Evolutionary conservation across 2,888 invertebrate species (phyloP), one percentile per base, ranked within the genome.

Genomic region (Pyrrhia umbra): DNA sequence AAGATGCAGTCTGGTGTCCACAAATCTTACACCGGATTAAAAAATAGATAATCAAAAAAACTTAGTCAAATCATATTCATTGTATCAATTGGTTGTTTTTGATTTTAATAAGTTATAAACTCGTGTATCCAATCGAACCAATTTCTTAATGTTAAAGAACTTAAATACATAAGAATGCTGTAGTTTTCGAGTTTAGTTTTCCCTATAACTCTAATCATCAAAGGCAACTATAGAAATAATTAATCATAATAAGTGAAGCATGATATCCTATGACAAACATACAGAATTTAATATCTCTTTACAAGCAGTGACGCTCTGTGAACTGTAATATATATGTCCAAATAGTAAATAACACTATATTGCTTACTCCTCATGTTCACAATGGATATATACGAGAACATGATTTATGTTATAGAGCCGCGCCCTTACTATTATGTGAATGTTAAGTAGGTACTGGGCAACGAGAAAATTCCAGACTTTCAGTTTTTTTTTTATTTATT

Each of bases 371-470:
- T 40, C 15, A 56, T 18, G 37, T 3, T 23, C 30, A 16, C 47
- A 75, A 54, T 40, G 73, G 45, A 66, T n/a, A 45, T 20, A 45
- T 34, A 10, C 13, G 21, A 50, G 45, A 40, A 39, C 23, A 37
- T 51, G 75, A 71, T 71, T 70, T 69, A 75, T 57, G 34, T 49
- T 50, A 50, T 45, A 39, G 18, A 18, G 37, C 34, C 64, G 34
- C 39, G 23, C 52, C 39, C 47, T 13, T n/a, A 52, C 52, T 51
- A 45, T 60, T 27, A 47, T 30, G 34, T 39, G 37, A 61, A 74
- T 54, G 54, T 49, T 68, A 68, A 46, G 43, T 27, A 50, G 30
- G 34, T 34, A 34, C 34, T n/a, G 34, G 34, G 4, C 52, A 30
- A 9, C 10, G 42, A 34, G 39, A 20, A 62, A 13, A 8, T 30